Base-by-base conservation (phyloP, 2,888 invertebrate species). In the Saturnia pavonia region DNA sequence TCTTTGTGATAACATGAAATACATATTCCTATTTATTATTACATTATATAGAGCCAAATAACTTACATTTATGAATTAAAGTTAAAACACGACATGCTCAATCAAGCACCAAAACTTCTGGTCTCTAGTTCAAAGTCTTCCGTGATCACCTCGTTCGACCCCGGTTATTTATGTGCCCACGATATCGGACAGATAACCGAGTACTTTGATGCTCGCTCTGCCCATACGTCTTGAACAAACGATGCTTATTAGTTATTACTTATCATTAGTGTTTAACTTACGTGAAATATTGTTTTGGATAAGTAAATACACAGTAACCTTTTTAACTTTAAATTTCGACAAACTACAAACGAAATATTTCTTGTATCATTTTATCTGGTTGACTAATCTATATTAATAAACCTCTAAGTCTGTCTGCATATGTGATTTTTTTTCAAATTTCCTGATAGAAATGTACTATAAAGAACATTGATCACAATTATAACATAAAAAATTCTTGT, bases 191-290 rank as follows among this genome's bases (percentile, higher is more conserved):
- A 68, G 77, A 78, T 75, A 78, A 73, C n/a, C 73, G 42, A 65
- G 69, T 69, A 40, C 77, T 78, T 78, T 78, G 77, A 78, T 74
- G 77, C 77, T n/a, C n/a, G 72, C 71, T 57, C 68, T 51, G 19
- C 73, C 19, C 75, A 74, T 76, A 75, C 73, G 75, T 75, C 43
- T 77, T 70, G 73, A 74, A 74, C 72, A 75, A 74, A 76, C 76
- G 72, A 74, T 72, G 19, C 73, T 73, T 77, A 76, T 76, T 77
- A 73, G 73, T 75, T 73, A 76, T 72, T 60, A 60, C 57, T 60
- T 27, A 60, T 60, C 57, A 27, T 60, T 27, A 57, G 48, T 51
- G 19, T 51, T 75, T 57, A 60, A 60, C 25, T 34, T 45, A 42
- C 34, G 57, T 42, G 27, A 25, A 12, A 25, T 66, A 57, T 40